Percentiles rank a stretch among this genome's conserved stretches.
These are phyloP conservation scores for Dusona sp. DNA, from an alignment of 2,888 invertebrate species.

Conservation along the genomic window DNA sequence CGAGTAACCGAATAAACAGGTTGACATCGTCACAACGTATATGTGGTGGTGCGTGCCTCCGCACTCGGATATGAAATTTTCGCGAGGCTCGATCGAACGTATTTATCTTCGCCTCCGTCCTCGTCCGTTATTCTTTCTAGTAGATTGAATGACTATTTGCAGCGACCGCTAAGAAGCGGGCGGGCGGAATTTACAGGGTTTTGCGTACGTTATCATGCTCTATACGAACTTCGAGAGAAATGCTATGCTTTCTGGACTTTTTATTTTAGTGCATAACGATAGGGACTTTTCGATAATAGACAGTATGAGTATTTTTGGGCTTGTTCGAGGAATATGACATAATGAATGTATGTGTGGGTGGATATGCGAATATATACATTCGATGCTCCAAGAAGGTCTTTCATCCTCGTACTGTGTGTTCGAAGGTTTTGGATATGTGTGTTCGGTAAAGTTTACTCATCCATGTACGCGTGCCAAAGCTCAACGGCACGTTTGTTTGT, in stretches of 20 bases:
- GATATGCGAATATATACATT: not conserved
- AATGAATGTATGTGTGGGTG: not conserved
- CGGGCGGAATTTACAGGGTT: not conserved
- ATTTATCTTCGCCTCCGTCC: slow-evolving; percentile 11
- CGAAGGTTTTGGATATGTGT: slow-evolving; percentile 47
- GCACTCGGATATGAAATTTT: slow-evolving; percentile 49
- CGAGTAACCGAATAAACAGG: not conserved
- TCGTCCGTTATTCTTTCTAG: not conserved
- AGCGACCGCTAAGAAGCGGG: not conserved
- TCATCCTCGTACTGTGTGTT: slow-evolving; percentile 9
- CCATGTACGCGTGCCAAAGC: slow-evolving; percentile 61
- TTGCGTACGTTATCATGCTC: not conserved
- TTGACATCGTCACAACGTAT: slow-evolving; percentile 19
- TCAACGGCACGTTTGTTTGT: slow-evolving; percentile 67
- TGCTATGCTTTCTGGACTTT: not conserved
- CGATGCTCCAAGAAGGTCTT: slow-evolving; percentile 9
- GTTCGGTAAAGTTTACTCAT: slow-evolving; percentile 59
- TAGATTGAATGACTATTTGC: slow-evolving; percentile 3
- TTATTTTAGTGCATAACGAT: slow-evolving; percentile 11
- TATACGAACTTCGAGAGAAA: slow-evolving; percentile 28
- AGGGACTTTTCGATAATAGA: slow-evolving; percentile 11
- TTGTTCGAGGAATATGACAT: slow-evolving; percentile 12
- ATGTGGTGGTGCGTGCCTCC: slow-evolving; percentile 44
- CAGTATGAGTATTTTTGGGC: slow-evolving; percentile 10
- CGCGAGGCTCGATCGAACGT: slow-evolving; percentile 13